Conservation (phyloP, 2,113 vertebrate species). For the Loxodonta africana region DNA sequence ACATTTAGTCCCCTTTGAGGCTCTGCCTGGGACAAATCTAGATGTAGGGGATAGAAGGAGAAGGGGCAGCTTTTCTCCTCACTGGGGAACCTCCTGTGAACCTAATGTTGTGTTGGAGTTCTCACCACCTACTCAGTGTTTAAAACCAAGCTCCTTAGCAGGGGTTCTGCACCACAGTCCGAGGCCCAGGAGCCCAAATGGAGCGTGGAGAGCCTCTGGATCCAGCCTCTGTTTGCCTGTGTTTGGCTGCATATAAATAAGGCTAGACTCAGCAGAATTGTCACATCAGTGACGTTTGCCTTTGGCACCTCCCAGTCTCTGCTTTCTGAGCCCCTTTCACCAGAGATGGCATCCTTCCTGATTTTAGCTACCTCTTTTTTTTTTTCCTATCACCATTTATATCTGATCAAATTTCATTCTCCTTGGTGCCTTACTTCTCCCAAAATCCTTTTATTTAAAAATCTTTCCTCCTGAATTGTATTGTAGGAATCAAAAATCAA, state of each 20-base stretch:
- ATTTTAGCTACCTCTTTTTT: neutral
- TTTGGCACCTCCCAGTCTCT: neutral
- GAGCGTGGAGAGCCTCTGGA: too few species aligned
- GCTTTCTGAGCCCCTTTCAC: neutral
- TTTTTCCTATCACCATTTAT: neutral
- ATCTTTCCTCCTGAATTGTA: neutral
- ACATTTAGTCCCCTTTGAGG: neutral
- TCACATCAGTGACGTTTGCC: neutral
- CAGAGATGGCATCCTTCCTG: neutral
- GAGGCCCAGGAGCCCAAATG: neutral
- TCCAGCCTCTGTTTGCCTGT: neutral
- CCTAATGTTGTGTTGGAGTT: neutral
- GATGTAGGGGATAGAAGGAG: neutral
- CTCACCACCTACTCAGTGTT: neutral
- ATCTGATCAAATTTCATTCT: slow-evolving; percentile 15
- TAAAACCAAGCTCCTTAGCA: neutral
- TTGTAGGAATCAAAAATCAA: neutral
- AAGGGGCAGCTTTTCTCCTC: neutral
- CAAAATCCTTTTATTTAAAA: neutral
- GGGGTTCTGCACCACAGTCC: neutral
- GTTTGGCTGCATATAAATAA: neutral
- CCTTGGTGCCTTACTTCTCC: neutral
- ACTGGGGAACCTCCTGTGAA: rapidly evolving
- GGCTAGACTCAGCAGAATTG: neutral
- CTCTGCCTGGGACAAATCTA: neutral